phyloP scores from a whole-genome alignment of 2,888 invertebrate genomes.

The Synanthedon formicaeformis region DNA sequence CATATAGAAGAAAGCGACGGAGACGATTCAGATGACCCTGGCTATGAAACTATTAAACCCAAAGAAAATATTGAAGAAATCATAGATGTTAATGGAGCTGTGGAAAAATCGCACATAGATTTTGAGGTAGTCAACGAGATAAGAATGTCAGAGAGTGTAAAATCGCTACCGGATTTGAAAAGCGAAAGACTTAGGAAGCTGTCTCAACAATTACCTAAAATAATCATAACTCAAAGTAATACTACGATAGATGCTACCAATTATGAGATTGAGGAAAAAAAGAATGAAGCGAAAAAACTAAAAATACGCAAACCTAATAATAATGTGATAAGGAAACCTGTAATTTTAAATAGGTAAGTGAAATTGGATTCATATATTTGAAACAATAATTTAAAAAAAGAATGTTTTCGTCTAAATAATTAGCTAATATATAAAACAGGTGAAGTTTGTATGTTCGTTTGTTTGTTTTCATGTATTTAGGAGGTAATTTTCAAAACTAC shows the following conservation, averaged over 20 bases:
- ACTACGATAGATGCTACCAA: slow-evolving; percentile 27
- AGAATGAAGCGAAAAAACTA: slow-evolving; percentile 2
- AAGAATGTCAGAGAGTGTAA: slow-evolving; percentile 21
- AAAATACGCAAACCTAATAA: slow-evolving; percentile 6
- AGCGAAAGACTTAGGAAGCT: slow-evolving; percentile 46
- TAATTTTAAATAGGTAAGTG: slow-evolving; percentile 6
- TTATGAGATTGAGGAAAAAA: slow-evolving; percentile 9
- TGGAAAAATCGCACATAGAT: slow-evolving; percentile 15
- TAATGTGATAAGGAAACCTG: slow-evolving; percentile 9
- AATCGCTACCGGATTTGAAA: slow-evolving; percentile 23
- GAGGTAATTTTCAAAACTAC: no score
- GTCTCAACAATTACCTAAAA: slow-evolving; percentile 51
- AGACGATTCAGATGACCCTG: slow-evolving; percentile 5
- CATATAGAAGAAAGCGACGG: slow-evolving; percentile 6
- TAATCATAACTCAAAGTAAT: slow-evolving; percentile 52
- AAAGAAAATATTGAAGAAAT: slow-evolving; percentile 4
- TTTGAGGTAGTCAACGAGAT: slow-evolving; percentile 42
- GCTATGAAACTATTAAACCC: slow-evolving; percentile 2
- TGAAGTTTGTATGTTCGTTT: no score
- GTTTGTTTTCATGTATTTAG: no score
- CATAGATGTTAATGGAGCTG: slow-evolving; percentile 1
- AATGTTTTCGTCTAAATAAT: no score
- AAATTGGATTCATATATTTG: no score
- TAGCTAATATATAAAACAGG: no score
- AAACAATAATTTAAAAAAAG: no score